phyloP scores from a whole-genome alignment of 2,888 invertebrate species.

The Dasypolia templi region DNA sequence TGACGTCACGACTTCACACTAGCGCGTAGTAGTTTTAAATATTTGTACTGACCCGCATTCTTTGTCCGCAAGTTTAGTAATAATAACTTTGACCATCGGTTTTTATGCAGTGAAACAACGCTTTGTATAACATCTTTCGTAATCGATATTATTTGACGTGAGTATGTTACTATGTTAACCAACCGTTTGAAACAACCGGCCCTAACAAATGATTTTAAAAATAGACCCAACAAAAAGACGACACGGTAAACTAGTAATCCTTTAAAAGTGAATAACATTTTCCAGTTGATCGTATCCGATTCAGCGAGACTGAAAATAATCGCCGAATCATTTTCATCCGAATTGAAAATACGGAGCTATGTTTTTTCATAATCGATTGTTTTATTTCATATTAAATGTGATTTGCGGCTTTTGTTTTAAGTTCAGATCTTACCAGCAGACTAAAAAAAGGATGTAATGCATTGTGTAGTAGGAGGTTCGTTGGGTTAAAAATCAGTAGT shows the following conservation, averaged over 20 bases:
- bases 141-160: too few relatives aligned
- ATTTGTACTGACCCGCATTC: too few relatives aligned
- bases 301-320: slow-evolving; percentile 35
- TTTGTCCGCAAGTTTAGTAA: too few relatives aligned
- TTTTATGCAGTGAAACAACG: too few relatives aligned
- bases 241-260: slow-evolving; percentile 25
- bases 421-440: not conserved
- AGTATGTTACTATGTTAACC: too few relatives aligned
- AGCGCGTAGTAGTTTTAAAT: too few relatives aligned
- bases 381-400: slow-evolving; percentile 23
- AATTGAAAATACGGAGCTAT: slow-evolving; percentile 26
- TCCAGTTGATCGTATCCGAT: slow-evolving; percentile 22
- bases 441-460: not conserved
- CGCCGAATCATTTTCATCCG: slow-evolving; percentile 23
- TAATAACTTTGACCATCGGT: too few relatives aligned
- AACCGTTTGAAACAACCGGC: too few relatives aligned
- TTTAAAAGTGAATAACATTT: slow-evolving; percentile 40
- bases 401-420: slow-evolving; percentile 16
- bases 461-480: not conserved
- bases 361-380: slow-evolving; percentile 34
- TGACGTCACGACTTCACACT: too few relatives aligned
- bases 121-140: too few relatives aligned
- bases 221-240: not conserved
- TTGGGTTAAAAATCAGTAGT: not conserved
- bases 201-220: not conserved